Percentiles rank a stretch among this genome's conserved stretches.
Conservation (phyloP, 2,797 vertebrate species). For the Tapirus indicus region DNA sequence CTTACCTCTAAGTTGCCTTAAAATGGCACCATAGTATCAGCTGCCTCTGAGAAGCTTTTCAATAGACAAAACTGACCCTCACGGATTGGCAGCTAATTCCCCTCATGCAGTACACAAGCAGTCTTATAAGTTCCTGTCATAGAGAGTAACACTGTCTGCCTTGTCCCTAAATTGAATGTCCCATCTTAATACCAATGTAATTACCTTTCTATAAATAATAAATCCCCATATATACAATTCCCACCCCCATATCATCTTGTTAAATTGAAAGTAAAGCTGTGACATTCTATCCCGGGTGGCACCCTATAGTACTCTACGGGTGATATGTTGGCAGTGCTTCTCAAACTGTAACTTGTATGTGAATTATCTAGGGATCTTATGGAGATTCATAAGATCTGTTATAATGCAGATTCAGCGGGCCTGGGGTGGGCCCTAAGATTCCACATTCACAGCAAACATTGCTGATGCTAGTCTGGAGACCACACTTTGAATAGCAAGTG, state of each 20-base stretch:
- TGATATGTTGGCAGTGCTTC: not conserved
- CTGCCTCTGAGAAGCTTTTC: not conserved
- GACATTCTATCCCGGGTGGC: not conserved
- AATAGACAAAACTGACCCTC: not conserved
- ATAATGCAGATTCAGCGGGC: not conserved
- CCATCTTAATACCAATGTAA: not conserved
- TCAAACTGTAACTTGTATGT: not conserved
- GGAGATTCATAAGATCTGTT: not conserved
- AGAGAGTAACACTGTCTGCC: not conserved
- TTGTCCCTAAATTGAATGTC: not conserved
- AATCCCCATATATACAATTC: not conserved
- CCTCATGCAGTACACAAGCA: not conserved
- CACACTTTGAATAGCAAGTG: not conserved
- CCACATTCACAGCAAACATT: not conserved
- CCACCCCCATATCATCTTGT: not conserved
- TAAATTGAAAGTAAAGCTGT: slow-evolving; percentile 20
- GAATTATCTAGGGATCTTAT: not conserved
- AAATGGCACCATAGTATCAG: not conserved
- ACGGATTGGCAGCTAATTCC: not conserved
- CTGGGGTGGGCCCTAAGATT: not conserved
- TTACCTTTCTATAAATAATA: slow-evolving; percentile 26
- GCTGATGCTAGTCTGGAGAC: not conserved
- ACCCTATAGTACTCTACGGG: not conserved
- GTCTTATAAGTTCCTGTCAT: not conserved
- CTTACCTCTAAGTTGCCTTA: not conserved